phyloP scores from a whole-genome alignment of 1,140 invertebrate species.

The Drosophila gunungcola region DNA sequence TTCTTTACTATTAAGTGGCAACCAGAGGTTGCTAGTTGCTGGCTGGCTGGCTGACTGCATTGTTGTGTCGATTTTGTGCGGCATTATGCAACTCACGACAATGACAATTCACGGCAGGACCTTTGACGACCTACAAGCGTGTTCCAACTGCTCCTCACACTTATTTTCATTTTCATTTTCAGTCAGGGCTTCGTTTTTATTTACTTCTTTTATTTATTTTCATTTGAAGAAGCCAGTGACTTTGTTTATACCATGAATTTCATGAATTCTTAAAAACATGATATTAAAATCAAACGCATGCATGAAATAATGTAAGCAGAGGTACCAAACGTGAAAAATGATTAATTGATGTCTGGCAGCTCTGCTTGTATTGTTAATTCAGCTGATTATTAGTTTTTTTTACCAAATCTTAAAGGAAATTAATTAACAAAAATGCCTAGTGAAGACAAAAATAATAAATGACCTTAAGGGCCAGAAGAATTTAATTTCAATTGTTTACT shows the following conservation, averaged over 20 bases:
- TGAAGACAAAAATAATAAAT: no score
- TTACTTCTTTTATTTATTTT: conserved; percentile 28
- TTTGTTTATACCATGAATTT: no score
- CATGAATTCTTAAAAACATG: no score
- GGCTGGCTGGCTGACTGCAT: conserved; percentile 38
- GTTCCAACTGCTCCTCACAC: conserved; percentile 68
- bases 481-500: no score
- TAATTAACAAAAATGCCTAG: no score
- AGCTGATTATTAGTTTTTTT: no score
- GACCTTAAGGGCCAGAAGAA: no score
- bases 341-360: neutral
- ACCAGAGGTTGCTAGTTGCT: conserved; percentile 19
- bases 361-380: no score
- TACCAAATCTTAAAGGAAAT: no score
- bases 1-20: conserved; percentile 26
- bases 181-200: conserved; percentile 15
- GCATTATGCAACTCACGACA: conserved; percentile 84
- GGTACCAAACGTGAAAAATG: no score
- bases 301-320: no score
- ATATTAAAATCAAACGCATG: no score
- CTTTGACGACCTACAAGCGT: conserved; percentile 84
- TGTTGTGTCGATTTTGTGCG: conserved; percentile 78
- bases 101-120: conserved; percentile 84
- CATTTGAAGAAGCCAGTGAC: conserved; percentile 18
- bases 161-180: conserved; percentile 47